phyloP scores from a whole-genome alignment of 2,888 invertebrate species.

The Drosophila nigricruria region DNA sequence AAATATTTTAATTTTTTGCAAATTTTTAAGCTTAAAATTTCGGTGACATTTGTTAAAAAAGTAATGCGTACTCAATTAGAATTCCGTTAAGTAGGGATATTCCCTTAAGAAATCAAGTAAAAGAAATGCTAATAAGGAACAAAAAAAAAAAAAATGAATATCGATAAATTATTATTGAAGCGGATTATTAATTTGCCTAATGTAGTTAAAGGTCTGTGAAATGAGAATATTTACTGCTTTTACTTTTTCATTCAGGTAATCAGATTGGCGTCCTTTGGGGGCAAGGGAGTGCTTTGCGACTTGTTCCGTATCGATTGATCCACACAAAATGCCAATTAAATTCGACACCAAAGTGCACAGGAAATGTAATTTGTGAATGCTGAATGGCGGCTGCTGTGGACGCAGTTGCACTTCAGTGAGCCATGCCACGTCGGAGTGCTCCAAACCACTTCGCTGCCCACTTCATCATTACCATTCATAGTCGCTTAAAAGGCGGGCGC shows the following conservation, averaged over 20 bases:
- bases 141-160: conserved; percentile 6
- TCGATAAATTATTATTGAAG: conserved; percentile 7
- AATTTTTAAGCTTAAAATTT: not conserved
- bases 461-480: conserved; percentile 37
- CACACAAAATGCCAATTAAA: conserved; percentile 56
- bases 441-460: conserved; percentile 8
- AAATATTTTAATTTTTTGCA: not conserved
- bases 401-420: conserved; percentile 17
- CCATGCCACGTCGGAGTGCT: not conserved
- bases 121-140: not conserved
- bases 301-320: conserved; percentile 46
- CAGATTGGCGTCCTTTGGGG: not conserved
- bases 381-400: conserved; percentile 7
- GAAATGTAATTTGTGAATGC: conserved; percentile 57
- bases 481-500: conserved; percentile 36
- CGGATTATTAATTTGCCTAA: conserved; percentile 10
- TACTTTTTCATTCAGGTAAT: not conserved
- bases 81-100: not conserved
- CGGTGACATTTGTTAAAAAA: not conserved
- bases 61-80: not conserved
- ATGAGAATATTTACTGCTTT: not conserved
- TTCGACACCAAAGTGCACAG: conserved; percentile 19
- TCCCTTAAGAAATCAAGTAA: not conserved
- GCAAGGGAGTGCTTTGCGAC: conserved; percentile 5
- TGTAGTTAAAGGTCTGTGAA: conserved; percentile 4